Evolutionary conservation across 2,888 invertebrate species (phyloP), one percentile per base, ranked within the genome.

Genomic region (Pachymerium ferrugineum): DNA sequence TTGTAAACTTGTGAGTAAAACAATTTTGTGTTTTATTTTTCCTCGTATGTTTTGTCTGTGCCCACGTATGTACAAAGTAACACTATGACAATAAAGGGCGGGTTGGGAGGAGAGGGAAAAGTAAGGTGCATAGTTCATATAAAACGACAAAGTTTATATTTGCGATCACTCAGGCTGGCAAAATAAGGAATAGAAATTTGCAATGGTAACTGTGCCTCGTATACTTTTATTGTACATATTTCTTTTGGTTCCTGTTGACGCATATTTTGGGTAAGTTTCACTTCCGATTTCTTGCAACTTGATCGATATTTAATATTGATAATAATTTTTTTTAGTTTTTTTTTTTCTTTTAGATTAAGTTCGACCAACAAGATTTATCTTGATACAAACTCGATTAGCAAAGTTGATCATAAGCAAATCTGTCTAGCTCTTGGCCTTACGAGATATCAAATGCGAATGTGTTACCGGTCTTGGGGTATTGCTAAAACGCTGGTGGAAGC

Each of bases 101-200:
- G 62, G 62, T 10, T 1, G 28, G 54, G 54, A 54, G 28, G 62
- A 25, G 62, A 3, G 14, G 62, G 28, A 28, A 25, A 25, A 28
- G 12, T 22, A 38, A 19, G 28, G 62, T 62, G 62, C 62, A 62
- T 62, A 62, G 62, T 62, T 62, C 62, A 62, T 28, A 62, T 28
- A 25, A 25, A 0, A 62, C 22, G 22, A 22, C 22, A 62, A 62
- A 25, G 8, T 25, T 25, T 47, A 22, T 25, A 25, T 62, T 62
- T 25, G 62, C 62, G 62, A 62, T 28, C 62, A 62, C 12, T 62
- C 28, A 62, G 62, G 62, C 62, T 62, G 62, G 62, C 62, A 62
- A 62, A 62, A 62, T 62, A 62, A 62, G 62, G 62, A 62, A 28
- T 62, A 25, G 62, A 62, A 62, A 62, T 62, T 62, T 28, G 62